phyloP scores from a whole-genome alignment of 2,888 invertebrate genomes.

The Oegoconia quadripuncta region DNA sequence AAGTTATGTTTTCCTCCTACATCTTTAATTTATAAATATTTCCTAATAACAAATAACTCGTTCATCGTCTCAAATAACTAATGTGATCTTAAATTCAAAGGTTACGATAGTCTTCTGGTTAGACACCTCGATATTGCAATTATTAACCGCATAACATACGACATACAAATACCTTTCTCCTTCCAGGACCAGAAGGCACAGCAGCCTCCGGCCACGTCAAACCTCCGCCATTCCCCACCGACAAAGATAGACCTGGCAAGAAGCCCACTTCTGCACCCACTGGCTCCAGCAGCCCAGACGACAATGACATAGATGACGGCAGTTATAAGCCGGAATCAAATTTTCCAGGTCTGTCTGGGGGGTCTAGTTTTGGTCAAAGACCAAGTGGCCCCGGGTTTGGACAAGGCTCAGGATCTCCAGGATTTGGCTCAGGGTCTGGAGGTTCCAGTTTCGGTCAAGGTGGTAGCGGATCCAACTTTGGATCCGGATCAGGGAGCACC shows the following conservation, averaged over 20 bases:
- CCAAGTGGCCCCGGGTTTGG: slow-evolving; percentile 3
- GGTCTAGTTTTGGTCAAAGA: slow-evolving; percentile 20
- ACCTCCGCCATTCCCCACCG: slow-evolving; percentile 67
- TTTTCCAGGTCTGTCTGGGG: too few relatives aligned
- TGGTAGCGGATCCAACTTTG: slow-evolving; percentile 13
- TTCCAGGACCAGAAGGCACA: slow-evolving; percentile 70
- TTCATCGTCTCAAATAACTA: too few relatives aligned
- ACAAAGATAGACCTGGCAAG: slow-evolving; percentile 48
- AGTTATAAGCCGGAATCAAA: slow-evolving; percentile 10
- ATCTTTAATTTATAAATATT: too few relatives aligned
- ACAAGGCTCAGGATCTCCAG: not conserved
- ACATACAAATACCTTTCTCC: too few relatives aligned
- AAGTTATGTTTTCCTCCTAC: too few relatives aligned
- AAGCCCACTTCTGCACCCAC: slow-evolving; percentile 27
- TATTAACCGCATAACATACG: too few relatives aligned
- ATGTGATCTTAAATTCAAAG: too few relatives aligned
- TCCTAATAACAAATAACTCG: too few relatives aligned
- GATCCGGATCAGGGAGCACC: slow-evolving; percentile 22
- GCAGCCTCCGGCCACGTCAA: slow-evolving; percentile 80
- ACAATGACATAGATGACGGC: slow-evolving; percentile 16
- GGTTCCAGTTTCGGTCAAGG: slow-evolving; percentile 14
- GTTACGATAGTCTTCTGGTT: too few relatives aligned
- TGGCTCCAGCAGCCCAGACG: slow-evolving; percentile 25
- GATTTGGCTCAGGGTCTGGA: not conserved
- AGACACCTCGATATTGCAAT: too few relatives aligned